Evolutionary conservation across 2,797 vertebrate genomes (phyloP), one percentile per base, ranked within the genome.

Genomic region (Melanotaenia parkinsoni): DNA sequence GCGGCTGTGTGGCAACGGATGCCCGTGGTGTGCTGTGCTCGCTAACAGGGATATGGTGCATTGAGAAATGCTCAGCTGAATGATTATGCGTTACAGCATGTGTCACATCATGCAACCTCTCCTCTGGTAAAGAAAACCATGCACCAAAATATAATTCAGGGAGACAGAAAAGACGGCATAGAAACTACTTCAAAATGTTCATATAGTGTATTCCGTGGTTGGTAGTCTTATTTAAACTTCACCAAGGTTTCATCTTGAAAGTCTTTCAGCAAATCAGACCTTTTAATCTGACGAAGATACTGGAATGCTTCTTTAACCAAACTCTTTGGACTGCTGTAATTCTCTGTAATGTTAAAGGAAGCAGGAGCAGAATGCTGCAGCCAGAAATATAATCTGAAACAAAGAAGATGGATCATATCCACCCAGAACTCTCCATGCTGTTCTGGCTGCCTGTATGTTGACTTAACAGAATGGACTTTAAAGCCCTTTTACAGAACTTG

Each of bases 21-120:
- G 76, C 76, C 71, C 40, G 75, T 67, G 74, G 75, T 71, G 77
- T 59, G 65, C 62, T 71, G 53, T 63, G 72, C 77, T 74, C 79
- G 74, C 76, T 80, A 84, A 83, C 77, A 80, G 82, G 69, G 63
- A 63, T 47, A 47, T 28, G 28, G 73, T 8, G 60, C 63, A 69
- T 67, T 24, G 70, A 71, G 63, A 80, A 79, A 80, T 38, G 61
- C 40, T 76, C 45, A 18, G 45, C 4, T 22, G 63, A 65, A 38
- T 58, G 37, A 18, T 45, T 76, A 71, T 83, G 70, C 54, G 50
- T 54, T 73, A 33, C 30, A 63, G 65, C 60, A 64, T 18, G 20
- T 5, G 0, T 57, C 51, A 64, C 69, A 84, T 51, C 74, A 81
- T 51, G 58, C 24, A 58, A 45, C 38, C 53, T 50, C 61, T 50